These are phyloP conservation scores for Sclerurus mexicanus DNA, from an alignment of 2,113 vertebrate species.

Conservation along the genomic window DNA sequence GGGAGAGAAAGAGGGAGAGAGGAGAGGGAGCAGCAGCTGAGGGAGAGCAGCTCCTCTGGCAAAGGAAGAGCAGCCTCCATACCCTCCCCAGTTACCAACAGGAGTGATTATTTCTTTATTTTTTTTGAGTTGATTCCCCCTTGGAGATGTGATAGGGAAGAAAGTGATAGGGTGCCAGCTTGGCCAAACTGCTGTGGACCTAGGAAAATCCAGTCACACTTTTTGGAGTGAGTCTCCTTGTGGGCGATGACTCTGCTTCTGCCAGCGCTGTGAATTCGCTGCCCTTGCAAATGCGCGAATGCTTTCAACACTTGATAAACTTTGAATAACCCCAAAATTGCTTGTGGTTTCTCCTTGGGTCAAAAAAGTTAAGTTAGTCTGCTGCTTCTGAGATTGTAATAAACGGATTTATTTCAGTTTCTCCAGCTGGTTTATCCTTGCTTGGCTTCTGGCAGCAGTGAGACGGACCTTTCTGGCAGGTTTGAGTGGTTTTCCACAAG, in stretches of 20 bases:
- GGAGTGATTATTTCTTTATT: constrained; percentile 53
- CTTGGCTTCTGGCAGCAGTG: background rate
- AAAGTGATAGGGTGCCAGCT: background rate
- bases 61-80: constrained; percentile 57
- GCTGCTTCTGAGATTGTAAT: background rate
- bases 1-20: constrained; percentile 37
- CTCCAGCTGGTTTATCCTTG: background rate
- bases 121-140: background rate
- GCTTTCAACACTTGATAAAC: background rate
- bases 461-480: background rate
- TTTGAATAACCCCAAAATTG: background rate
- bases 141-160: constrained; percentile 1
- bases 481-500: background rate
- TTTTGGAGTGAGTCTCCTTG: background rate
- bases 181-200: background rate
- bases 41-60: constrained; percentile 26
- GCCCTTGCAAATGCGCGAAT: background rate
- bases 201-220: background rate
- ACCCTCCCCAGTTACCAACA: constrained; percentile 7
- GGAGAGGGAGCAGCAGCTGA: background rate
- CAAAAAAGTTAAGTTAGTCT: background rate
- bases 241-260: background rate
- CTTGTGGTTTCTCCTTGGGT: background rate
- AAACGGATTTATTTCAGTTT: background rate
- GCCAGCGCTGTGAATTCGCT: background rate